Percentiles rank a stretch among this genome's conserved stretches.
phyloP scores from a whole-genome alignment of 2,797 vertebrate species.

The Hafferia zeledoni region DNA sequence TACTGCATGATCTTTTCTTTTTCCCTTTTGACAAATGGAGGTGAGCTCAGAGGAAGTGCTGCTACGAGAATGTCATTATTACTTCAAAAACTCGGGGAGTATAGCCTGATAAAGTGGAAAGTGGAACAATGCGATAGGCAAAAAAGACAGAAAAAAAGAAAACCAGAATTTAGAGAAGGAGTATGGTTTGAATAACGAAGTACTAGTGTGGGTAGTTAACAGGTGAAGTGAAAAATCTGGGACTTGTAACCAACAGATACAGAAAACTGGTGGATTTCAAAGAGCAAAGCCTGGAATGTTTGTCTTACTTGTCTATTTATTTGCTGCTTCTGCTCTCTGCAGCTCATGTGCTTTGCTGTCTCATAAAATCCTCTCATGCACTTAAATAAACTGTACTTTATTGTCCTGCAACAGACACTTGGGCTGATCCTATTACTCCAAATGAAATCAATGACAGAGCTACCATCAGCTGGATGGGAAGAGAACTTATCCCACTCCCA shows the following conservation, averaged over 20 bases:
- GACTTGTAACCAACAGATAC: not conserved
- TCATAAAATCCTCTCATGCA: constrained; percentile 49
- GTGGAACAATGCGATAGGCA: not conserved
- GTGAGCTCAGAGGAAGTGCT: not conserved
- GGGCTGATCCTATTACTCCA: constrained; percentile 52
- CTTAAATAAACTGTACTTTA: constrained; percentile 64
- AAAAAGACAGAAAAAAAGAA: not conserved
- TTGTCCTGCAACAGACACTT: constrained; percentile 55
- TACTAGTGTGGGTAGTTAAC: not conserved
- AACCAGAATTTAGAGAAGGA: not conserved
- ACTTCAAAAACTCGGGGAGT: not conserved
- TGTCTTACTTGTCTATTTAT: constrained; percentile 12
- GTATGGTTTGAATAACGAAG: not conserved
- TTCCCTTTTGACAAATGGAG: not conserved
- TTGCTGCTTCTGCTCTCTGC: not conserved
- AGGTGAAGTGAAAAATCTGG: not conserved
- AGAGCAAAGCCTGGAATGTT: not conserved
- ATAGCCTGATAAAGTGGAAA: not conserved
- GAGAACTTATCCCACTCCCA: not conserved
- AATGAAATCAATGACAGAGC: constrained; percentile 58
- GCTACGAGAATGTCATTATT: not conserved
- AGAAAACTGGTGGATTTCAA: not conserved
- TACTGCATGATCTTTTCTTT: not conserved
- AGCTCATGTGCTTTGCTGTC: not conserved
- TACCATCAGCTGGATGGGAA: constrained; percentile 7